Conservation (phyloP, 2,797 vertebrate species). For the Monodelphis domestica region DNA sequence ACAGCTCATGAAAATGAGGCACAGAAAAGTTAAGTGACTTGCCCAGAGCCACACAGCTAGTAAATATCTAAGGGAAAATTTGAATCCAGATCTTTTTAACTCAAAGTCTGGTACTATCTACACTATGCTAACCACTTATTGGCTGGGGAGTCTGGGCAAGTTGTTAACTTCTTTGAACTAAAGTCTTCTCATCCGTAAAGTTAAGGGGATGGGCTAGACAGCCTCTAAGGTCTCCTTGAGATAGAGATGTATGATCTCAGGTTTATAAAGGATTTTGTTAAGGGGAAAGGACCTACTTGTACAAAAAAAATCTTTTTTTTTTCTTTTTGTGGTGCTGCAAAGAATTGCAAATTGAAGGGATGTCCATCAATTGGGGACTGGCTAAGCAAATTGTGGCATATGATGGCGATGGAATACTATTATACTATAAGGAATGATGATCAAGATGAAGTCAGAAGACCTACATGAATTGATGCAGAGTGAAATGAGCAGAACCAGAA, state of each 20-base stretch:
- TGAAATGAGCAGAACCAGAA: too few relatives aligned
- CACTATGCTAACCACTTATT: not conserved
- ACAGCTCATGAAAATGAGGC: not conserved
- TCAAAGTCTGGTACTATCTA: not conserved
- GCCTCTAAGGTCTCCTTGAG: not conserved
- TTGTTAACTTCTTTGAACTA: not conserved
- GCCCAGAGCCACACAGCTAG: not conserved
- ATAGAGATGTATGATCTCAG: fast-evolving
- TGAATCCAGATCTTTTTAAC: not conserved
- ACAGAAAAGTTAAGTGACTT: not conserved
- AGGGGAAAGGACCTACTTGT: too few relatives aligned
- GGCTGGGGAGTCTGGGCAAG: too few relatives aligned
- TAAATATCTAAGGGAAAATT: not conserved
- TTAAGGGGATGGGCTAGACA: not conserved
- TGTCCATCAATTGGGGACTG: too few relatives aligned
- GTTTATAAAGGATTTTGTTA: not conserved
- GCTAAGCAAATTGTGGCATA: too few relatives aligned
- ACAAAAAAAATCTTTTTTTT: too few relatives aligned
- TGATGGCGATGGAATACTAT: too few relatives aligned
- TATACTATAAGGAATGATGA: too few relatives aligned
- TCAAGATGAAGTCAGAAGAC: too few relatives aligned
- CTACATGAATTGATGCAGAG: too few relatives aligned
- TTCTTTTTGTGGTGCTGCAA: too few relatives aligned
- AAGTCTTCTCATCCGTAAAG: not conserved
- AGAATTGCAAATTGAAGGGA: too few relatives aligned